phyloP scores from a whole-genome alignment of 2,113 vertebrate genomes.

The Dendrocopos noguchii region DNA sequence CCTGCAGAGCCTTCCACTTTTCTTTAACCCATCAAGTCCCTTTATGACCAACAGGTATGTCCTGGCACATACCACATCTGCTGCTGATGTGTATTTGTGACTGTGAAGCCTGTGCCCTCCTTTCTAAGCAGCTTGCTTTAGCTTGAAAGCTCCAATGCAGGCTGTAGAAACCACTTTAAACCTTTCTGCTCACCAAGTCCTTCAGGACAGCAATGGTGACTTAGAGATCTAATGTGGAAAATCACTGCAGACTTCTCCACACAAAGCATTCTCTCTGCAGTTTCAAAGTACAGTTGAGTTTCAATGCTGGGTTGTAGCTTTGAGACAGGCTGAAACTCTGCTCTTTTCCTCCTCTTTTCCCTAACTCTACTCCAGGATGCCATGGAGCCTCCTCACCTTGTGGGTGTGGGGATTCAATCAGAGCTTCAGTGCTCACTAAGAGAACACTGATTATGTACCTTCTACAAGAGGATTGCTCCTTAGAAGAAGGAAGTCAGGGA shows the following conservation, averaged over 20 bases:
- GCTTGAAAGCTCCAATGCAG: background rate
- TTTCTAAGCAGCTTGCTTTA: background rate
- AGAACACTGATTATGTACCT: background rate
- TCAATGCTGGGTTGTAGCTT: background rate
- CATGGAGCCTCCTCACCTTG: background rate
- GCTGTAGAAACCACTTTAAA: background rate
- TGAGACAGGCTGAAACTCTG: background rate
- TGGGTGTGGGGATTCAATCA: background rate
- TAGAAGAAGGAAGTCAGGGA: background rate
- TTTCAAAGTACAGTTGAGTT: background rate
- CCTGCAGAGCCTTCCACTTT: background rate
- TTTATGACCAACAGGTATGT: background rate
- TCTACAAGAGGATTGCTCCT: background rate
- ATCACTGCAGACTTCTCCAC: background rate
- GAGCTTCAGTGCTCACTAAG: background rate
- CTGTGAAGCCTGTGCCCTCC: background rate
- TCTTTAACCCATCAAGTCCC: background rate
- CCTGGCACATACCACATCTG: background rate
- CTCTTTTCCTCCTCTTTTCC: background rate
- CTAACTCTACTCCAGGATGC: background rate
- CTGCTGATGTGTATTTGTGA: background rate
- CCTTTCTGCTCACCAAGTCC: background rate
- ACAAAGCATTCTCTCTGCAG: background rate
- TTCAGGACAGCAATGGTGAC: background rate
- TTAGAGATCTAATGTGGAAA: background rate